Conservation (phyloP, 2,888 invertebrate genomes). For the Crioceris asparagi region DNA sequence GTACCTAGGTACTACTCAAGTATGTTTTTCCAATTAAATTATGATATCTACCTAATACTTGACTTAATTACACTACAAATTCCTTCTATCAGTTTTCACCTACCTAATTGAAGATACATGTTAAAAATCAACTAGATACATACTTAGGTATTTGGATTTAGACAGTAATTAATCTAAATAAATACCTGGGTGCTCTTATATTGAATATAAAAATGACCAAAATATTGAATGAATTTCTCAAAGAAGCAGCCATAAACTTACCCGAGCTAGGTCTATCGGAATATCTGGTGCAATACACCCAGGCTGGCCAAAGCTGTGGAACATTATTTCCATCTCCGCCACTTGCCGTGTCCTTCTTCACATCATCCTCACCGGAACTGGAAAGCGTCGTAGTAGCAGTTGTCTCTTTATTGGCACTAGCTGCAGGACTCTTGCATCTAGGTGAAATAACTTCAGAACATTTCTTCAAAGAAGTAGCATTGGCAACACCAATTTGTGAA, state of each 20-base stretch:
- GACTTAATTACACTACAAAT: too few relatives aligned
- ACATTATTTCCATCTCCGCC: conserved; percentile 30
- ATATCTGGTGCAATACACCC: conserved; percentile 98
- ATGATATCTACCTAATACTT: too few relatives aligned
- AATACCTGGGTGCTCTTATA: too few relatives aligned
- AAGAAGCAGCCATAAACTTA: too few relatives aligned
- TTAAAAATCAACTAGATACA: too few relatives aligned
- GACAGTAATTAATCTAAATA: conserved; percentile 1
- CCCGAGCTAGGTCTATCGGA: conserved; percentile 76
- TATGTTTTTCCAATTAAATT: too few relatives aligned
- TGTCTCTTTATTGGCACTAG: conserved; percentile 17
- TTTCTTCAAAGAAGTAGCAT: conserved; percentile 9
- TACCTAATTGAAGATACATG: too few relatives aligned
- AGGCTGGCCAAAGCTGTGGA: conserved; percentile 77
- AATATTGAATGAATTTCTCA: background rate
- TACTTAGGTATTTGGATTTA: background rate
- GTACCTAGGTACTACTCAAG: too few relatives aligned
- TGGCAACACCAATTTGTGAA: conserved; percentile 59
- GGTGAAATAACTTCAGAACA: conserved; percentile 25
- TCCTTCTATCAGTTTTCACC: too few relatives aligned
- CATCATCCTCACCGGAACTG: conserved; percentile 31
- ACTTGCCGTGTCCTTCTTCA: conserved; percentile 26
- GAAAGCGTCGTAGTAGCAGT: conserved; percentile 33
- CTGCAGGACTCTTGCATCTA: conserved; percentile 4
- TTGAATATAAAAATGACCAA: background rate